Base-by-base conservation (phyloP, 2,113 vertebrate species). In the Eclectus roratus region DNA sequence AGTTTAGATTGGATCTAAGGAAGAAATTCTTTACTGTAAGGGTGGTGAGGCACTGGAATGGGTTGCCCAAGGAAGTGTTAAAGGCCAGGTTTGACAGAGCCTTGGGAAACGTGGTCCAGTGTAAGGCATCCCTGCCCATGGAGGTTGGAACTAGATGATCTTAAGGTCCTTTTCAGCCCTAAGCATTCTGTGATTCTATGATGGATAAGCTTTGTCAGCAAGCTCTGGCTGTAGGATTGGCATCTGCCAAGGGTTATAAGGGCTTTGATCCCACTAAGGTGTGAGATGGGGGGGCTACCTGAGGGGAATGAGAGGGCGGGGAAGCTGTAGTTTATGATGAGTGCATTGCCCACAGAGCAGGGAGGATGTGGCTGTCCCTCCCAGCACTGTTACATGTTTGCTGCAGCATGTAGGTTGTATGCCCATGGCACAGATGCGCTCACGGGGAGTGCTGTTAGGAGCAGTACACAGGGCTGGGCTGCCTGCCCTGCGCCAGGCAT, bases 361-460 rank as follows among this genome's bases (percentile, higher is more conserved):
- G 12, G 21, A 35, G 24, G 23, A 31, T 29, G 23, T 3, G 2
- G 27, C 50, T 3, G 1, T 61, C 37, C 7, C 23, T 73, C n/a
- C 44, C 69, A 33, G 58, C 25, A 8, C 69, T 55, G 28, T 28
- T 63, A 4, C 0, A 5, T 20, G 25, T 44, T 80, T 87, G 25
- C 72, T 89, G 72, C 21, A 44, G 71, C 13, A 1, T 1, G 25
- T 43, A 13, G 56, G 37, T 24, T 43, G 50, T 33, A 13, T 9
- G 29, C n/a, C 49, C 1, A 1, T 41, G 50, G 52, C 37, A 35
- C 21, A 33, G 52, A 11, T 14, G 66, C 17, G 41, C 53, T 88
- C 4, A 0, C 33, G 76, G 35, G 46, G 28, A 65, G 29, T 0
- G 0, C 50, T 56, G 29, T 35, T 41, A 37, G 80, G 10, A 27